Conservation (phyloP, 2,797 vertebrate species). For the Hephaestus fuliginosus region DNA sequence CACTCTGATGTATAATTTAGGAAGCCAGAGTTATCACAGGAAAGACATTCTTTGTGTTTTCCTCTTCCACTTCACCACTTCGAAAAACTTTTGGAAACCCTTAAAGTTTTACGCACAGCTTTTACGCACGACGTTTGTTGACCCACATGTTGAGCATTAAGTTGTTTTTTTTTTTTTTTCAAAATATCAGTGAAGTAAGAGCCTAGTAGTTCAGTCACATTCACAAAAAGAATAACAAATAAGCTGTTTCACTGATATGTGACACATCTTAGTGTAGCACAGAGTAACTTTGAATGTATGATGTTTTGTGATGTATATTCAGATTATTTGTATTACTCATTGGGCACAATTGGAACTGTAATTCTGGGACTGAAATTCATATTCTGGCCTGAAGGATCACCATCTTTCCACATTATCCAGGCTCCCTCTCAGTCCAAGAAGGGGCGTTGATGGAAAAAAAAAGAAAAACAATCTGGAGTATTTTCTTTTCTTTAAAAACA, state of each 20-base stretch:
- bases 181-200: conserved; percentile 6
- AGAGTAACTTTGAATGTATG: conserved; percentile 1
- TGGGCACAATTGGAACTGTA: conserved; percentile 28
- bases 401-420: conserved; percentile 83
- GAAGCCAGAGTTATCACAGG: not conserved
- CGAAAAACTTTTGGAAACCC: conserved; percentile 18
- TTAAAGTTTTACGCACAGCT: conserved; percentile 51
- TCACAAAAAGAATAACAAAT: not conserved
- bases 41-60: not conserved
- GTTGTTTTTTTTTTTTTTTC: conserved; percentile 5
- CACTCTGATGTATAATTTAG: conserved; percentile 15
- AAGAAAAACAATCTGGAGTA: conserved; percentile 50
- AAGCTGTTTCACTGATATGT: not conserved
- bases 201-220: conserved; percentile 1
- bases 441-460: conserved; percentile 81
- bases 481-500: conserved; percentile 70
- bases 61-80: conserved; percentile 18
- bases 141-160: not conserved
- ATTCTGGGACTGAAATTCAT: conserved; percentile 69
- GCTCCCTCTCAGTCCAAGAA: conserved; percentile 77
- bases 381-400: conserved; percentile 72
- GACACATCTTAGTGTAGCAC: conserved; percentile 12
- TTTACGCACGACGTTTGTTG: conserved; percentile 46
- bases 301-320: conserved; percentile 20
- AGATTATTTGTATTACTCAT: conserved; percentile 33